phyloP scores from a whole-genome alignment of 92 coral and sea anemone species.

The Parazoanthus atlanticus region DNA sequence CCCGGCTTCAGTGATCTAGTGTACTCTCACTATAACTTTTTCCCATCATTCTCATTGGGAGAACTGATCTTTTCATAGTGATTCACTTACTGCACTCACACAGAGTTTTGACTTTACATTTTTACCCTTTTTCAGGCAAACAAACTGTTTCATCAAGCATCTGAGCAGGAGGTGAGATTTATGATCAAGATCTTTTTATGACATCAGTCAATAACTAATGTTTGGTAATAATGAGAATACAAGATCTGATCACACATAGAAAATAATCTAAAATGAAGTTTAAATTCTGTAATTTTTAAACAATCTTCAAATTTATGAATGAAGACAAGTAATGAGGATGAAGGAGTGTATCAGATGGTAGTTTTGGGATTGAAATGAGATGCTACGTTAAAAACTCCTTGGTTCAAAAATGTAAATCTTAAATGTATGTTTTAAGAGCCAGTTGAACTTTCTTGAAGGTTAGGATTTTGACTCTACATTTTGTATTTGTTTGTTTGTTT shows the following conservation, averaged over 20 bases:
- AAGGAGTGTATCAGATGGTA: not conserved
- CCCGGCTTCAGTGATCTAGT: no score
- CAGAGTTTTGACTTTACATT: not conserved
- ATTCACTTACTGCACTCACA: not conserved
- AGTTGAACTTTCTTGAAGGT: no score
- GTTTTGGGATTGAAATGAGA: no score
- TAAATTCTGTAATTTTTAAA: no score
- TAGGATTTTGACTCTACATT: no score
- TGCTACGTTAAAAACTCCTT: no score
- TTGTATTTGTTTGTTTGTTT: not conserved
- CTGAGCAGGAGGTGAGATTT: slow-evolving; percentile 77
- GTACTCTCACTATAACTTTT: no score
- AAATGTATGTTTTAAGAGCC: no score
- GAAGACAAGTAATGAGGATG: not conserved
- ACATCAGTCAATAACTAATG: not conserved
- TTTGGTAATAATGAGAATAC: not conserved
- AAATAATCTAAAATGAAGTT: no score
- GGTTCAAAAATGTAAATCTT: no score
- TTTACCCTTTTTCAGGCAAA: slow-evolving; percentile 53
- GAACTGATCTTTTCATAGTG: no score
- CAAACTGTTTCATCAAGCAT: slow-evolving; percentile 76
- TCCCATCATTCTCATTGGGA: no score
- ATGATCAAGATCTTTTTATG: not conserved
- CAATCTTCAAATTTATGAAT: not conserved
- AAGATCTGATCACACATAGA: not conserved